Conservation (phyloP, 2,113 vertebrate species). For the Formicarius rufipectus region DNA sequence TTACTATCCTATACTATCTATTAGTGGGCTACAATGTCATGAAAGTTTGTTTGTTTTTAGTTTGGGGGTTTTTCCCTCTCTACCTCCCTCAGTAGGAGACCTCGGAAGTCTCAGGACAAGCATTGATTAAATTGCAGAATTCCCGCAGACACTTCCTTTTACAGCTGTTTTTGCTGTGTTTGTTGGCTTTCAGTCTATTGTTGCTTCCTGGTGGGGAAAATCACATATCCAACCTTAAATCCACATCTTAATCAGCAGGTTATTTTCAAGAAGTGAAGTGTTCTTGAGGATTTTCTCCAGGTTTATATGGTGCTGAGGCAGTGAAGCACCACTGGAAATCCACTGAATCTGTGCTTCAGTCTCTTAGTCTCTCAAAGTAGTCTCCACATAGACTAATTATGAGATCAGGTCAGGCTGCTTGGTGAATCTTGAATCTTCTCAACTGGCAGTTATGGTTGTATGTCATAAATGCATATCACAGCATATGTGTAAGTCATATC, state of each 20-base stretch:
- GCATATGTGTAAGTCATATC: neutral
- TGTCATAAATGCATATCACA: neutral
- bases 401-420: neutral
- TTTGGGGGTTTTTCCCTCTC: rapidly evolving
- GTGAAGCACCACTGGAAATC: neutral
- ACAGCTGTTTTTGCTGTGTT: neutral
- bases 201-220: neutral
- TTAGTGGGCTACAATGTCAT: neutral
- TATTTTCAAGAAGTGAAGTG: neutral
- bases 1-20: neutral
- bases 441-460: neutral
- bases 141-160: neutral
- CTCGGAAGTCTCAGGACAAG: neutral
- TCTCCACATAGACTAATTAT: neutral
- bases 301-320: neutral
- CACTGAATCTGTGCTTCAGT: neutral
- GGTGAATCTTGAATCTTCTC: neutral
- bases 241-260: neutral
- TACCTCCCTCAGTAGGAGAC: neutral
- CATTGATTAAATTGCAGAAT: neutral
- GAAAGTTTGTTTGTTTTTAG: neutral
- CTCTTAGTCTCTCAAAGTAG: neutral
- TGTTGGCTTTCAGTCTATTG: neutral
- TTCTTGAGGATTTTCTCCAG: neutral
- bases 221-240: neutral